Base-by-base conservation (phyloP, 1,140 invertebrate genomes). In the Steinernema feltiae region DNA sequence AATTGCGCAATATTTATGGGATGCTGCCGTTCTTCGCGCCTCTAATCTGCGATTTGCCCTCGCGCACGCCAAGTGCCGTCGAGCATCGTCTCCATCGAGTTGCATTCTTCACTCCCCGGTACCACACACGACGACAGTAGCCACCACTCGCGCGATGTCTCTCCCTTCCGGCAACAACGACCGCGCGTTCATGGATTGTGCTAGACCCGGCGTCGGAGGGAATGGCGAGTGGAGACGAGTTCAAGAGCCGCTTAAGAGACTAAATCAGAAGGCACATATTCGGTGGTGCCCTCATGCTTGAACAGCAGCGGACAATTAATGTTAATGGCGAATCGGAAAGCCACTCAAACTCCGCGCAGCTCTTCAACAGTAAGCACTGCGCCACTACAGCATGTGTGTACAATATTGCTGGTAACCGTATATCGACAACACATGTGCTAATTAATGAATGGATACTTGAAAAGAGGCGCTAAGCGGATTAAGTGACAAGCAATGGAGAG, bases 1-100 rank as follows among this genome's bases (percentile, higher is more conserved):
- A 63, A 63, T 63, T 63, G 53, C 53, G 53, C 53, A 63, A 63
- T 63, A 63, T 63, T 63, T 63, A 63, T 63, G 53, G 53, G 12
- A 15, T 46, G 7, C n/a, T 7, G 41, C 41, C 7, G n/a, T 41
- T 63, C 53, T 63, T 63, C 53, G 53, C 53, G 53, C 24, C 24
- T 15, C 53, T 63, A 63, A 63, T 63, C 53, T 63, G 53, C 53
- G 53, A 12, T 21, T 3, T 63, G 12, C 53, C 12, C 53, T 63
- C 24, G 24, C 24, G 15, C 15, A 27, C 12, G 53, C 53, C 24
- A 63, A 63, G 53, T 63, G 53, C 53, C 53, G 53, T 63, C 15
- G 15, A 63, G 24, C 53, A 41, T 41, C 35, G 35, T n/a, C n/a
- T n/a, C n/a, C n/a, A n/a, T n/a, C n/a, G n/a, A n/a, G n/a, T n/a